Base-by-base conservation (phyloP, 2,113 vertebrate genomes). In the Lophotis ruficrista region DNA sequence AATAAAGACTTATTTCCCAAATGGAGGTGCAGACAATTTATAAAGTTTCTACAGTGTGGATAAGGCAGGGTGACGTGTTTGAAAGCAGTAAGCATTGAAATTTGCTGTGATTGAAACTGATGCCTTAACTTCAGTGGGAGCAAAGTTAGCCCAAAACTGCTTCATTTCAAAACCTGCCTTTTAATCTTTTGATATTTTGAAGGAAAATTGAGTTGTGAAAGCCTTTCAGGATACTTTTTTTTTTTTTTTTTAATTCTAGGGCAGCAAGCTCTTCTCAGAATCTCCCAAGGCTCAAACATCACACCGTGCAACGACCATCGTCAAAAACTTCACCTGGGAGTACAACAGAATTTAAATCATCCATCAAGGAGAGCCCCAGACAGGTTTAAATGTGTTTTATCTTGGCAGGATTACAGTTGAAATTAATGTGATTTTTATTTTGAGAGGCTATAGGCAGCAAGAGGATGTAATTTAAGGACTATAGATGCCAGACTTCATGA, bases 261-360 rank as follows among this genome's bases (percentile, higher is more conserved):
- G 83, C 89, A 89, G 68, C 94, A 31, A 93, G 97, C 82, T 96
- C 88, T 68, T 98, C 82, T 80, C 98, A 98, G 92, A 98, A 97
- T 93, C 98, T 99, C 41, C 98, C 99, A 83, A 98, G 98, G 95
- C 98, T 99, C 86, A 96, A 33, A 84, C 96, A 97, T 30, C 94
- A 96, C 20, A 79, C 95, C 3, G 45, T 54, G 24, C 98, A 97
- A 84, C 96, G 54, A 24, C 96, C 95, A 2, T 47, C 72, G 22
- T 98, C 98, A 62, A 98, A 97, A 97, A 90, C 80, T 3, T 89
- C 75, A 3, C 4, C 65, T 71, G 86, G 80, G 48, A 99, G 95
- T 79, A 94, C 87, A 61, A 58, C 86, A 23, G 96, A 98, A 19
- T 27, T 89, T 35, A 98, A 96, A 82, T 53, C 89, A 23, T 65